Evolutionary conservation across 2,888 invertebrate genomes (phyloP), one percentile per base, ranked within the genome.

Genomic region (Platycheirus rosarum): DNA sequence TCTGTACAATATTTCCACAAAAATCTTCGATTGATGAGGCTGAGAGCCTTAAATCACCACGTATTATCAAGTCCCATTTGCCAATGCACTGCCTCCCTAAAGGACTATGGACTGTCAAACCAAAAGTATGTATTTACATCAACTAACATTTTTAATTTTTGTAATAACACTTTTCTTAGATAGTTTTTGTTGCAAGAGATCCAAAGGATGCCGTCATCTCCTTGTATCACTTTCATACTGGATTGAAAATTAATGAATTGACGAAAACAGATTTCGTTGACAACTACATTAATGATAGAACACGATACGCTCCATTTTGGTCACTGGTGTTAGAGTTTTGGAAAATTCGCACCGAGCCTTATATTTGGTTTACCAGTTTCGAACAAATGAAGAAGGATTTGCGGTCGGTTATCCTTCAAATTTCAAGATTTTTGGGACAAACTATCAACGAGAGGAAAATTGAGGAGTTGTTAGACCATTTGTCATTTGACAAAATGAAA

Each of bases 151-250:
- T 32, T 32, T 32, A 32, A 1, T 8, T 32, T 32, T 32, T 32
- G 29, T 4, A 7, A 32, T 32, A 32, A 6, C 8, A 1, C 9
- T 29, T 14, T 16, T 4, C 29, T 40, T 8, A 94, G 92, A 91
- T 96, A 23, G 92, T 97, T 42, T 97, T 96, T 87, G 93, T 96
- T 0, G 95, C 95, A 0, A 91, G 97, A 78, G 96, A 97, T 89
- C 96, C 96, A 0, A 94, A 95, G 88, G 97, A 97, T 88, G 94
- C 95, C 0, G 93, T 93, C 0, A 94, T 96, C 0, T 97, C 96
- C 0, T 95, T 93, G 88, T 97, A 94, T 86, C 94, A 95, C 88
- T 5, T 7, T 91, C 93, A 77, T 51, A 93, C 93, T 0, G 93
- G 93, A 66, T 84, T 60, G 70, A 11, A 93, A 93, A 86, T 93